phyloP scores from a whole-genome alignment of 2,797 vertebrate species.

The Falco biarmicus region DNA sequence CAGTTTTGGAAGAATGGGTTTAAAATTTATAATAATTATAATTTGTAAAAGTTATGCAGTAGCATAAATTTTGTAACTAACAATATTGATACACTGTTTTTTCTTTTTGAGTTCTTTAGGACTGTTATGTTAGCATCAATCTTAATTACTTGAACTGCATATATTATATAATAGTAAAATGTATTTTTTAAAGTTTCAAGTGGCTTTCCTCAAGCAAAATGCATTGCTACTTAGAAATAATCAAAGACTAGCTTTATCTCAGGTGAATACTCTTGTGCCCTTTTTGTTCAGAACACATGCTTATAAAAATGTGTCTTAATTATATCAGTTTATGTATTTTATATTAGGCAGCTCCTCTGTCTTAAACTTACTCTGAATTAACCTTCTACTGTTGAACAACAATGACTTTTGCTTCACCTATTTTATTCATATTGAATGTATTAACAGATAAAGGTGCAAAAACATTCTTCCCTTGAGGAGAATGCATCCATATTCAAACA shows the following conservation, averaged over 20 bases:
- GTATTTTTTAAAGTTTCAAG: conserved; percentile 36
- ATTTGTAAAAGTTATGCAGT: conserved; percentile 74
- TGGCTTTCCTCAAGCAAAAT: conserved; percentile 75
- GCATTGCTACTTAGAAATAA: conserved; percentile 78
- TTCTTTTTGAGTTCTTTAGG: conserved; percentile 42
- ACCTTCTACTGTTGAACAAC: conserved; percentile 57
- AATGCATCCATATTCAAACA: conserved; percentile 68
- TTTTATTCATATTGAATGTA: conserved; percentile 83
- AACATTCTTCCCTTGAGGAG: conserved; percentile 74
- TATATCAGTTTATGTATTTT: conserved; percentile 63
- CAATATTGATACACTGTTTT: conserved; percentile 71
- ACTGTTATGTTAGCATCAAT: conserved; percentile 74
- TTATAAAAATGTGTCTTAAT: conserved; percentile 64
- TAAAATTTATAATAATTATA: conserved; percentile 74
- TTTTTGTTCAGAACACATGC: conserved; percentile 70
- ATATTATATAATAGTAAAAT: conserved; percentile 78
- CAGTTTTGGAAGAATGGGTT: conserved; percentile 67
- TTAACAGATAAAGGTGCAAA: conserved; percentile 73
- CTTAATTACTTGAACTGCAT: conserved; percentile 79
- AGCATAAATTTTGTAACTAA: conserved; percentile 79
- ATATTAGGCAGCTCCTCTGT: conserved; percentile 59
- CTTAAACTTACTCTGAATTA: conserved; percentile 69
- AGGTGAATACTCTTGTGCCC: conserved; percentile 80
- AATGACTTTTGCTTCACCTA: conserved; percentile 69
- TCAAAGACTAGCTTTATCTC: conserved; percentile 82